Evolutionary conservation across 2,113 vertebrate genomes (phyloP).

Genomic region (Neogobius melanostomus): DNA sequence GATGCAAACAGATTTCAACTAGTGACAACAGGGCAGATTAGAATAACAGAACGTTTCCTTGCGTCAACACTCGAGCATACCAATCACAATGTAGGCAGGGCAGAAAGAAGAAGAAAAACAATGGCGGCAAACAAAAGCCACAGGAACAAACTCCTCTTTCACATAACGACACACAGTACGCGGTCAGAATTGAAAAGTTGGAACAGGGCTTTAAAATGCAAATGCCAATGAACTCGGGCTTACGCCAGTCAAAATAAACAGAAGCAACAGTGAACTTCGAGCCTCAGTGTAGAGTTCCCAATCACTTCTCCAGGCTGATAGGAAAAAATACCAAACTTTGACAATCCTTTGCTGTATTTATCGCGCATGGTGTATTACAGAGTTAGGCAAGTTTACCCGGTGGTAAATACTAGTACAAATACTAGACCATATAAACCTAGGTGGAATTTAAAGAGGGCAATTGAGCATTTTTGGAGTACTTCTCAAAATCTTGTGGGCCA

Average conservation of each 20-base stretch:
- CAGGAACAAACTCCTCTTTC: constrained; percentile 58
- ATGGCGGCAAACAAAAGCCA: constrained; percentile 58
- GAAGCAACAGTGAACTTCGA: not conserved
- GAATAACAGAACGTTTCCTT: constrained; percentile 39
- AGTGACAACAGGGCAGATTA: constrained; percentile 45
- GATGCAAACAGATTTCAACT: constrained; percentile 20
- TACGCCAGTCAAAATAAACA: not conserved
- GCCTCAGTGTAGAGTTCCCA: not conserved
- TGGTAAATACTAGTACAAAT: too few relatives aligned
- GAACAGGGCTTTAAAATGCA: constrained; percentile 24
- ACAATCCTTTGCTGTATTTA: too few relatives aligned
- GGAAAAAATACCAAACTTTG: too few relatives aligned
- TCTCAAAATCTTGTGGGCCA: too few relatives aligned
- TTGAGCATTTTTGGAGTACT: too few relatives aligned
- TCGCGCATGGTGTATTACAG: too few relatives aligned
- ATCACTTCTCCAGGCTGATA: not conserved
- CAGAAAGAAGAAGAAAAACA: constrained; percentile 44
- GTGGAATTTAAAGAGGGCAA: too few relatives aligned
- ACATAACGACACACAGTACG: constrained; percentile 44
- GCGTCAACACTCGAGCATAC: constrained; percentile 26
- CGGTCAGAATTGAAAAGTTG: constrained; percentile 26
- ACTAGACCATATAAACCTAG: too few relatives aligned
- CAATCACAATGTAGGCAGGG: constrained; percentile 36
- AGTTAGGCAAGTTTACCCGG: too few relatives aligned
- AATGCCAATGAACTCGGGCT: constrained; percentile 5